Evolutionary conservation across 1,140 invertebrate genomes (phyloP).

Genomic region (Euwallacea similis): DNA sequence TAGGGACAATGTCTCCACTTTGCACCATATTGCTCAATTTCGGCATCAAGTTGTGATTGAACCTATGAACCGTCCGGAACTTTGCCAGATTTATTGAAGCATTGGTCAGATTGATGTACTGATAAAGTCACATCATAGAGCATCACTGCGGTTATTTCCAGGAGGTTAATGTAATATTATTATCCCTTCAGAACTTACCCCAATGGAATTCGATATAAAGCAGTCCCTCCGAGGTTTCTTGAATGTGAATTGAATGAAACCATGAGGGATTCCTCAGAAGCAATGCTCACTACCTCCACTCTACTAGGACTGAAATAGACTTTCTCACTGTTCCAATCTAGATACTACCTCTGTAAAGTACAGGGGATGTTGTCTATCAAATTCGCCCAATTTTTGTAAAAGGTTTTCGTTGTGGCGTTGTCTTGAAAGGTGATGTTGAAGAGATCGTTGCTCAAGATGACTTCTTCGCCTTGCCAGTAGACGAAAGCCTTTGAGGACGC

Average conservation of each 20-base stretch:
- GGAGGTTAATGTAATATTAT: neutral
- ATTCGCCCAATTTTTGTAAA: slow-evolving; percentile 8
- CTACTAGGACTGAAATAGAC: slow-evolving; percentile 9
- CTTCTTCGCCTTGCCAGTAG: neutral
- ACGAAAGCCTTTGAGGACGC: neutral
- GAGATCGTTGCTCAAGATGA: slow-evolving; percentile 6
- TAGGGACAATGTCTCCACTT: slow-evolving; percentile 9
- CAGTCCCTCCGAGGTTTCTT: slow-evolving; percentile 8
- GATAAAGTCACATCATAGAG: slow-evolving; percentile 10
- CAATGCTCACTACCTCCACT: slow-evolving; percentile 1
- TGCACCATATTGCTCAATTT: slow-evolving; percentile 21
- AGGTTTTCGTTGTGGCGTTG: slow-evolving; percentile 9
- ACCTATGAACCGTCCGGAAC: slow-evolving; percentile 17
- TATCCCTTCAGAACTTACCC: slow-evolving; percentile 3
- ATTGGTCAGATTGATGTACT: slow-evolving; percentile 22
- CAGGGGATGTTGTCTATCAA: slow-evolving; percentile 3
- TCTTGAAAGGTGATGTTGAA: slow-evolving; percentile 16
- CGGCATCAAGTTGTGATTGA: slow-evolving; percentile 22
- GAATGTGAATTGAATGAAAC: too few species aligned
- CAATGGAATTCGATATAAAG: slow-evolving; percentile 22
- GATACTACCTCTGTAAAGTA: slow-evolving; percentile 17
- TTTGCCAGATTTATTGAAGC: slow-evolving; percentile 8
- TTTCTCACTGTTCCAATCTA: slow-evolving; percentile 26
- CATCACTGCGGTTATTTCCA: slow-evolving; percentile 4
- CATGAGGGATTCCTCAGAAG: slow-evolving; percentile 10